Evolutionary conservation across 2,113 vertebrate species (phyloP).

Genomic region (Eubucco bourcierii): DNA sequence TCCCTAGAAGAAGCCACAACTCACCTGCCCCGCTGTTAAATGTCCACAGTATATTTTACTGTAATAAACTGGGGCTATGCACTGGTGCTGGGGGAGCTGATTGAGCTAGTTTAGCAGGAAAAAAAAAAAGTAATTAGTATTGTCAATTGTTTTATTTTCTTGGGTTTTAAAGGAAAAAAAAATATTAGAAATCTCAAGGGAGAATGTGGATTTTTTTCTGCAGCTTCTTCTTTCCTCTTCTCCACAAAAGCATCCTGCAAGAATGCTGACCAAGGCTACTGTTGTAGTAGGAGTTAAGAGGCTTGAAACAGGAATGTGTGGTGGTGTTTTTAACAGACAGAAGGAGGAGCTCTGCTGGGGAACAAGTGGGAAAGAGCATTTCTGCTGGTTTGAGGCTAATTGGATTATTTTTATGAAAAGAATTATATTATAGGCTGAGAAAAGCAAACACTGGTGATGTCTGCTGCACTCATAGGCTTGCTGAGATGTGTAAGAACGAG

Average conservation of each 20-base stretch:
- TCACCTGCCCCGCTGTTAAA: constrained; percentile 21
- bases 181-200: constrained; percentile 20
- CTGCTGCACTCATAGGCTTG: too few species aligned
- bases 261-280: constrained; percentile 47
- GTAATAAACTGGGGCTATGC: constrained; percentile 32
- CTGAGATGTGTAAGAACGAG: too few species aligned
- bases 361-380: neutral
- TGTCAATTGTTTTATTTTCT: neutral
- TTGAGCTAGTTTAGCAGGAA: constrained; percentile 17
- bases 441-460: too few species aligned
- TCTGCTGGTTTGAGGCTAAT: too few species aligned
- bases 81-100: neutral
- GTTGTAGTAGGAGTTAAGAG: constrained; percentile 45
- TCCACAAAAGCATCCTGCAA: constrained; percentile 11
- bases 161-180: neutral
- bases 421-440: too few species aligned
- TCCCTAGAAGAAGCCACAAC: constrained; percentile 11
- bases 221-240: neutral
- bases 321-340: neutral
- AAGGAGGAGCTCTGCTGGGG: constrained; percentile 20
- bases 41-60: constrained; percentile 34
- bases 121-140: neutral
- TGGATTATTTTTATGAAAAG: too few species aligned
- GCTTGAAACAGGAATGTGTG: neutral
- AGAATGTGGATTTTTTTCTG: constrained; percentile 27